Conservation (phyloP, 2,113 vertebrate species). For the Herpailurus yagouaroundi region DNA sequence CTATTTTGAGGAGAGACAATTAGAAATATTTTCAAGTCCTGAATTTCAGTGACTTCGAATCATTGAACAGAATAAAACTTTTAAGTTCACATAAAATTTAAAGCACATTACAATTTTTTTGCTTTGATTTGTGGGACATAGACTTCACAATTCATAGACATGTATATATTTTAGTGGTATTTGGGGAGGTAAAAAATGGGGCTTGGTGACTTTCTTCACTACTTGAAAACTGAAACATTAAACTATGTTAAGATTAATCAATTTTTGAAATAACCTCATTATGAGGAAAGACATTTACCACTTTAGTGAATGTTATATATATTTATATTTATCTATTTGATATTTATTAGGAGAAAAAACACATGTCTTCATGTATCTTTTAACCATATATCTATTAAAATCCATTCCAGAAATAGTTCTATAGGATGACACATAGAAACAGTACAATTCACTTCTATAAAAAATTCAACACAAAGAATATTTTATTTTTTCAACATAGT, state of each 20-base stretch:
- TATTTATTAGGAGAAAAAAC: conserved; percentile 18
- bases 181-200: not conserved
- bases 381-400: conserved; percentile 20
- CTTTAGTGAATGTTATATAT: not conserved
- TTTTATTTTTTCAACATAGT: conserved; percentile 1
- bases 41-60: conserved; percentile 23
- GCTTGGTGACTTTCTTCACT: not conserved
- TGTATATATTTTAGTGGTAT: not conserved
- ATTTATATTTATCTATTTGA: not conserved
- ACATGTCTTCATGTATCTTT: not conserved
- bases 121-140: conserved; percentile 20
- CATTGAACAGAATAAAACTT: conserved; percentile 26
- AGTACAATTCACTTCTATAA: not conserved
- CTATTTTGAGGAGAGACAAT: not conserved
- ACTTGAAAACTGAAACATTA: not conserved
- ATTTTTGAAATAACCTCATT: conserved; percentile 17
- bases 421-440: not conserved
- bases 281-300: not conserved
- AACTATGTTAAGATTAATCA: not conserved
- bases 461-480: conserved; percentile 25
- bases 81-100: not conserved
- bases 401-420: not conserved
- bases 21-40: conserved; percentile 8
- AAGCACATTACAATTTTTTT: not conserved
- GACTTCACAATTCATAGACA: not conserved